Conservation (phyloP, 2,888 invertebrate genomes). For the Tribolium freemani region DNA sequence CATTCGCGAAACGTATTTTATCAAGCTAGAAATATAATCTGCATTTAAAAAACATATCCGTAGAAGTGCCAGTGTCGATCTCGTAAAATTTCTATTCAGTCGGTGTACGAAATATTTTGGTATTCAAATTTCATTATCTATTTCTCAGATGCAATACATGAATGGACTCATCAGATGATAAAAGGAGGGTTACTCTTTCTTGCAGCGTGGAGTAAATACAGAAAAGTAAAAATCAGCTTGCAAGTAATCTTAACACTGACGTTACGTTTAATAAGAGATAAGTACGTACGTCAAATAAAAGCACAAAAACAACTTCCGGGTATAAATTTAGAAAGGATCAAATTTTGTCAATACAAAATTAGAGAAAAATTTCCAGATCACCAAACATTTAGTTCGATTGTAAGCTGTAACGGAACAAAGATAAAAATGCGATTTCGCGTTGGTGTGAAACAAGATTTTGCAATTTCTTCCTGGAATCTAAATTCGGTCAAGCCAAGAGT, state of each 20-base stretch:
- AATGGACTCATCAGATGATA: neutral
- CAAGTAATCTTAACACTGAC: neutral
- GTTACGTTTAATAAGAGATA: neutral
- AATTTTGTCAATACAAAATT: neutral
- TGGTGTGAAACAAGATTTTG: neutral
- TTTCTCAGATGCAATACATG: neutral
- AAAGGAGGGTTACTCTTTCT: neutral
- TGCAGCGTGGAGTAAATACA: neutral
- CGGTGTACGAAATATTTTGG: neutral
- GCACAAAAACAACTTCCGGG: neutral
- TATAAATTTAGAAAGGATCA: conserved; percentile 3
- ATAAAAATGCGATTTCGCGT: neutral
- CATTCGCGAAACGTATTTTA: neutral
- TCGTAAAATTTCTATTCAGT: neutral
- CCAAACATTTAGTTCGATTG: neutral
- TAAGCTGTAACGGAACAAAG: neutral
- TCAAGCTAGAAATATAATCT: neutral
- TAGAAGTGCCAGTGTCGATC: neutral
- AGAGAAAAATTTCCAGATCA: conserved; percentile 6
- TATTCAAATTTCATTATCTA: neutral
- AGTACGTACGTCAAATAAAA: conserved; percentile 2
- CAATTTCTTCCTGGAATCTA: neutral
- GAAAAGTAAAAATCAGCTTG: neutral
- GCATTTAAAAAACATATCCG: neutral
- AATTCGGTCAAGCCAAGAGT: neutral